Evolutionary conservation across 2,797 vertebrate genomes (phyloP), one percentile per base, ranked within the genome.

Genomic region (Oryzias dopingdopingensis): DNA sequence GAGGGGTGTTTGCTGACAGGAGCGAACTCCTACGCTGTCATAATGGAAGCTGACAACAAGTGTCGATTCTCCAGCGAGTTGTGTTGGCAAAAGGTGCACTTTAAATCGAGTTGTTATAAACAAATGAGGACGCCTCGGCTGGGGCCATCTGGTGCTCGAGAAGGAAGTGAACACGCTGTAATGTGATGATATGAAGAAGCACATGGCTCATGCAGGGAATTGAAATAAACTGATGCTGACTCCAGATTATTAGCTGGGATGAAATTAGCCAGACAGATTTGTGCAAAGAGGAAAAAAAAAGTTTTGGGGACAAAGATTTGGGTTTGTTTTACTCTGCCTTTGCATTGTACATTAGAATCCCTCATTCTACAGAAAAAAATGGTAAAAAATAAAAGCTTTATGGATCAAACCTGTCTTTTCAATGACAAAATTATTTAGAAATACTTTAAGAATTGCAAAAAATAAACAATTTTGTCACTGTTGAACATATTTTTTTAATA

Each of bases 71-170:
- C 61, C 59, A 67, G 66, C 67, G 75, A 80, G 78, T 80, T 67
- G 64, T 52, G 54, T 70, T 75, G 70, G 60, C 69, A 60, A 69
- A 59, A 75, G 55, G 53, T 70, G 49, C 20, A 62, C 59, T 83
- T 79, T 84, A 77, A 81, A 82, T 80, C 85, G 77, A 88, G 81
- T 79, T 83, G 74, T 71, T 74, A 52, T 55, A 79, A 84, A 85
- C 71, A 82, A 81, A 79, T 78, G 66, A 65, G 70, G 70, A 71
- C 54, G 74, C 52, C 60, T 74, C 73, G 52, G 64, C 67, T 55
- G 62, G 57, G 67, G 79, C 82, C 86, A 80, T 86, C 79, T 82
- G 82, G 37, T 74, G 74, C 59, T 59, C 37, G 41, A 72, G 74
- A 72, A 59, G 52, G 41, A 76, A 68, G 61, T 23, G 71, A 67